Evolutionary conservation across 1,140 invertebrate species (phyloP).

Genomic region (Platyura marginata): DNA sequence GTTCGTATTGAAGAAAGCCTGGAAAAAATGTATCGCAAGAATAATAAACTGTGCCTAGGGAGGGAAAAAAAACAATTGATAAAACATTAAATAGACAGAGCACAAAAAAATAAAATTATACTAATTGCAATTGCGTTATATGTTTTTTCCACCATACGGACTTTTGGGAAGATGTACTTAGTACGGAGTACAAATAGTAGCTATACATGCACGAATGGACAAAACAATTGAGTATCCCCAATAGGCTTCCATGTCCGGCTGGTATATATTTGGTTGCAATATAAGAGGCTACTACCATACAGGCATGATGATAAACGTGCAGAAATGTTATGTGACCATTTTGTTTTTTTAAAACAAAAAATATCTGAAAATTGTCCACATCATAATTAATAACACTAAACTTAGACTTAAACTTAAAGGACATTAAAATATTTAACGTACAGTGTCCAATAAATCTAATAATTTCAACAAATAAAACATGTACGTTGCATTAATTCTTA

Average conservation of each 20-base stretch:
- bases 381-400: not conserved
- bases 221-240: constrained; percentile 24
- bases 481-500: constrained; percentile 18
- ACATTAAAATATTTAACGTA: not conserved
- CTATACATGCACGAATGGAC: constrained; percentile 6
- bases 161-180: constrained; percentile 11
- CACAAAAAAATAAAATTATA: too few relatives aligned
- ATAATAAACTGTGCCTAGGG: constrained; percentile 41
- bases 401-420: not conserved
- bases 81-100: too few relatives aligned
- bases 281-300: constrained; percentile 29
- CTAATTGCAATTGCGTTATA: constrained; percentile 31
- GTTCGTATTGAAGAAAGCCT: constrained; percentile 33
- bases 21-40: constrained; percentile 31
- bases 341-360: constrained; percentile 49
- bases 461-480: constrained; percentile 39
- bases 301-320: constrained; percentile 49
- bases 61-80: too few relatives aligned
- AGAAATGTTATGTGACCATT: constrained; percentile 43
- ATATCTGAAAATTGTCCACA: constrained; percentile 21
- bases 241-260: constrained; percentile 6
- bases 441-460: constrained; percentile 41
- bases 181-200: constrained; percentile 31
- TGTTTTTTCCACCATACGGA: constrained; percentile 31
- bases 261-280: constrained; percentile 22